Base-by-base conservation (phyloP, 1,140 invertebrate genomes). In the Tetranychus cinnabarinus region DNA sequence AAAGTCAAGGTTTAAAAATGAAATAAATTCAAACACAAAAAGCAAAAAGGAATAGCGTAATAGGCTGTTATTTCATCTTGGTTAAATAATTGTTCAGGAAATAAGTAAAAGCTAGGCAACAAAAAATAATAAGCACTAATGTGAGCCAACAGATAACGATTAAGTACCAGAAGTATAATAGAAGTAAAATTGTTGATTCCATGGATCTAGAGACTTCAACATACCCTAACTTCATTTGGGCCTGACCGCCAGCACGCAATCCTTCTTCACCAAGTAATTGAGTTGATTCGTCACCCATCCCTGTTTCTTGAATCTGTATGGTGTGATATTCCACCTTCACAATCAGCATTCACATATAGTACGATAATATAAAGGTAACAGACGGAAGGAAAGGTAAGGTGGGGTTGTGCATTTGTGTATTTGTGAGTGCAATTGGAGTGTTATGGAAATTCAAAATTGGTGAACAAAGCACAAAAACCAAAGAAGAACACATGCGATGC, bases 261-360 rank as follows among this genome's bases (percentile, higher is more conserved):
- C 84, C 86, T 77, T 95, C 89, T 77, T 93, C 90, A 71, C 88
- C 88, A 69, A 93, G 80, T 68, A 95, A 80, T 68, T 86, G 88
- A 67, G 89, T 84, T 76, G 86, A 86, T 75, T 95, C 89, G 76
- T 95, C 89, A 74, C 85, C 81, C 72, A 85, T 83, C 66, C 70
- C 64, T 8, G 66, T 65, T 47, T 69, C 68, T 46, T 67, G 67
- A 66, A 69, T 69, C 68, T 69, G 67, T 58, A 65, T 55, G 62
- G 34, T 37, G 23, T 39, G 39, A 48, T 58, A 46, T 33, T 62
- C 62, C 63, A 61, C 37, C 62, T 61, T 35, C 55, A 37, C 23
- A 56, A 56, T 35, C 34, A 35, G 33, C 23, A 56, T 35, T 35
- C 34, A 56, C 23, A 56, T 8, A 36, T 50, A 6, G 15, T 42